A percentile compares a stretch with the other conserved stretches of the same genome.
Conservation (phyloP, 2,113 vertebrate genomes). For the Abramis brama region DNA sequence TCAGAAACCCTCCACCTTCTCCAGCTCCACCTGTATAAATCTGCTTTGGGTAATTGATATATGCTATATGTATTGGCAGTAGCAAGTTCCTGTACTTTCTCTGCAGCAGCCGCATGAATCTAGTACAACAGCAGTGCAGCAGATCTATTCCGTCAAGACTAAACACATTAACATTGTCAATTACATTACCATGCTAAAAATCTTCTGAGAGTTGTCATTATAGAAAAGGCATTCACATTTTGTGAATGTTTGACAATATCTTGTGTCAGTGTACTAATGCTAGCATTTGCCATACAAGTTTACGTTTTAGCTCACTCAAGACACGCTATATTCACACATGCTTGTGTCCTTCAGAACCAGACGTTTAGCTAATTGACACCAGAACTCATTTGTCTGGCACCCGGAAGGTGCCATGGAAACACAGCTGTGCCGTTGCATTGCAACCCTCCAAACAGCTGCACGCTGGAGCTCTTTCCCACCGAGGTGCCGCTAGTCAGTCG, state of each 20-base stretch:
- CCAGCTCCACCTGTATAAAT: no score
- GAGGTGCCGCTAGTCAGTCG: neutral
- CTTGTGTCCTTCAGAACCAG: conserved; percentile 52
- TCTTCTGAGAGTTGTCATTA: no score
- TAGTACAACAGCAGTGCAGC: no score
- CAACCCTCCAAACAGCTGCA: conserved; percentile 42
- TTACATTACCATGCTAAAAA: no score
- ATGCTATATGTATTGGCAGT: no score
- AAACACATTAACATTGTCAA: no score
- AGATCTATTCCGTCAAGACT: no score
- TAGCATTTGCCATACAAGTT: neutral
- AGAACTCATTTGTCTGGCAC: conserved; percentile 66
- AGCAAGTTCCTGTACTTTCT: no score
- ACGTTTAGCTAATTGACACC: conserved; percentile 51
- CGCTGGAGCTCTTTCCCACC: conserved; percentile 35
- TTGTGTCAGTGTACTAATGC: neutral
- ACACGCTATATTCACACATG: neutral
- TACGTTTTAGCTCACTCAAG: neutral
- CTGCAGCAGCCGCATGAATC: no score
- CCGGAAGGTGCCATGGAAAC: conserved; percentile 65
- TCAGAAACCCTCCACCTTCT: no score
- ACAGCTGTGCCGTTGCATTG: conserved; percentile 64
- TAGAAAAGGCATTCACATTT: conserved; percentile 17
- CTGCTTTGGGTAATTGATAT: no score
- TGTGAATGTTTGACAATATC: conserved; percentile 10